These are phyloP conservation scores for Fragum sueziense DNA, from an alignment of 2,888 invertebrate species.

Conservation along the genomic window DNA sequence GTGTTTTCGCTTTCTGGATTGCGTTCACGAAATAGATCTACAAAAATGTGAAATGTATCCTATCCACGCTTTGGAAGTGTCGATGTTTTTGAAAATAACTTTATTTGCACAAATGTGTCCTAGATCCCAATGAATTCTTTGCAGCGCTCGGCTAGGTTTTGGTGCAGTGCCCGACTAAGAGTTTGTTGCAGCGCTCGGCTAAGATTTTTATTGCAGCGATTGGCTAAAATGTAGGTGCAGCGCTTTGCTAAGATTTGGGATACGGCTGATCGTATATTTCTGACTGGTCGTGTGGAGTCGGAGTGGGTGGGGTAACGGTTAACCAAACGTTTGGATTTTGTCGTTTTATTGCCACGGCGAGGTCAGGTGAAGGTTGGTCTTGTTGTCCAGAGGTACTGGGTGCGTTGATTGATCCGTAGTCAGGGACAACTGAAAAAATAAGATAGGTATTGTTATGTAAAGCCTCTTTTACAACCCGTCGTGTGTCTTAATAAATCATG, in stretches of 20 bases:
- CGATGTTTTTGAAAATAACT: too few relatives aligned
- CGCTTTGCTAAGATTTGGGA: background rate
- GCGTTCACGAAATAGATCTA: too few relatives aligned
- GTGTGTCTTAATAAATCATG: too few relatives aligned
- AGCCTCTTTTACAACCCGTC: too few relatives aligned
- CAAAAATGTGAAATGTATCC: too few relatives aligned
- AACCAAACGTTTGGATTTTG: conserved; percentile 4
- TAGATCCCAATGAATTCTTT: too few relatives aligned
- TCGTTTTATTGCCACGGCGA: background rate
- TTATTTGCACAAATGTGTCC: too few relatives aligned
- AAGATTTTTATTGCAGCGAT: background rate
- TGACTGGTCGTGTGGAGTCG: background rate
- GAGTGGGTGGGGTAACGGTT: conserved; percentile 13
- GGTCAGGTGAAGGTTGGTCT: background rate
- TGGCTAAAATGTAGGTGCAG: background rate
- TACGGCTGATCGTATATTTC: conserved; percentile 8
- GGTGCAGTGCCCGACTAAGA: background rate
- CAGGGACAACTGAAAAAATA: background rate
- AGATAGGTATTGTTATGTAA: background rate
- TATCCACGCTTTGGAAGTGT: too few relatives aligned
- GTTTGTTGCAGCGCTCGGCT: background rate
- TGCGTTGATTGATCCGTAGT: background rate
- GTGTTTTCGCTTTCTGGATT: too few relatives aligned
- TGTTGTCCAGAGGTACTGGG: background rate
- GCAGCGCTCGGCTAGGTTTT: background rate